Evolutionary conservation across 2,888 invertebrate genomes (phyloP).

Genomic region (Drosophila seclusa): DNA sequence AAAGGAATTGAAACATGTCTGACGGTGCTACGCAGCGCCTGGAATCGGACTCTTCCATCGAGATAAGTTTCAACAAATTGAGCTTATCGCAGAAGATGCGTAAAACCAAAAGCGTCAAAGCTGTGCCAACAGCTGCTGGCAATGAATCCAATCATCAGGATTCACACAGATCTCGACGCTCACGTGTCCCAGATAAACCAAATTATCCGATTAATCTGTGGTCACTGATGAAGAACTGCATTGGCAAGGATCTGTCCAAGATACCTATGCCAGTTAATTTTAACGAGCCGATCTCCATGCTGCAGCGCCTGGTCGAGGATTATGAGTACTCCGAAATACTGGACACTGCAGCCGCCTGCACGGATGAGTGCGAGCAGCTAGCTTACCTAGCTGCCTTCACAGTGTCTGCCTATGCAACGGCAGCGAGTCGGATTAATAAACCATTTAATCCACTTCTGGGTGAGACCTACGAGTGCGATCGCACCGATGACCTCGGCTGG

Average conservation of each 20-base stretch:
- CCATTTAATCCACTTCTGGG: slow-evolving; percentile 99
- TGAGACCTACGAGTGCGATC: slow-evolving; percentile 98
- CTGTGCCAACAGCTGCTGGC: background rate
- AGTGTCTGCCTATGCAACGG: slow-evolving; percentile 94
- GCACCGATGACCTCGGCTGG: slow-evolving; percentile 98
- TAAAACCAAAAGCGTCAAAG: background rate
- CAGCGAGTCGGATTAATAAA: slow-evolving; percentile 94
- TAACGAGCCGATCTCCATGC: slow-evolving; percentile 99
- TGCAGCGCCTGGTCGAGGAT: slow-evolving; percentile 98
- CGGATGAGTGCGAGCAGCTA: slow-evolving; percentile 95
- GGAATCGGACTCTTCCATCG: slow-evolving; percentile 5
- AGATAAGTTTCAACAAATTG: slow-evolving; percentile 6
- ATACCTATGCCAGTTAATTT: slow-evolving; percentile 99
- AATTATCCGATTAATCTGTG: slow-evolving; percentile 98
- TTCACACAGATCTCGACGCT: slow-evolving; percentile 86
- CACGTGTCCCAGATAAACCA: slow-evolving; percentile 95
- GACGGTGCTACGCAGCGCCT: background rate
- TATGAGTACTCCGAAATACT: slow-evolving; percentile 97
- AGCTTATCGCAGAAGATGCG: slow-evolving; percentile 8
- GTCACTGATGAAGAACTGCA: slow-evolving; percentile 99
- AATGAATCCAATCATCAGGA: background rate
- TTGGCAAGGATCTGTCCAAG: slow-evolving; percentile 99
- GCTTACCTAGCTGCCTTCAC: slow-evolving; percentile 98
- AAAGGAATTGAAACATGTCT: slow-evolving; percentile 1
- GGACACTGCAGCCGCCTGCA: slow-evolving; percentile 94